These are phyloP conservation scores for Hypomecis atomaria DNA, from an alignment of 2,888 invertebrate genomes.

Conservation along the genomic window DNA sequence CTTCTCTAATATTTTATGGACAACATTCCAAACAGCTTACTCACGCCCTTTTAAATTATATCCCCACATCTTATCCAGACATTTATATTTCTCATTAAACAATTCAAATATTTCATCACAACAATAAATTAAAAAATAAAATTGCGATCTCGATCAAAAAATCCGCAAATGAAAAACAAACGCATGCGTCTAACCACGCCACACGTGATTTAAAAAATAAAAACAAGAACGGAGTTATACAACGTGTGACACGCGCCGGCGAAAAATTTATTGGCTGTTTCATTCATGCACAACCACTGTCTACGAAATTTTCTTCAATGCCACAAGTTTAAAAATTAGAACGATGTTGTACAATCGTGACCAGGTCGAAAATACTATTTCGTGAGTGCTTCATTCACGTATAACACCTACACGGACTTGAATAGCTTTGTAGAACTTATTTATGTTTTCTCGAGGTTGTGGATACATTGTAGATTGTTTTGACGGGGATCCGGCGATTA, in stretches of 20 bases:
- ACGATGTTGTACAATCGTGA: conserved; percentile 27
- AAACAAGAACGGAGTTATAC: conserved; percentile 25
- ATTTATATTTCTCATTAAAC: conserved; percentile 18
- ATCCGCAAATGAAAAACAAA: neutral
- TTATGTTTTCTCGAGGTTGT: conserved; percentile 28
- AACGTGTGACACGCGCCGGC: conserved; percentile 35
- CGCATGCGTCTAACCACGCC: conserved; percentile 11
- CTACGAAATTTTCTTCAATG: neutral
- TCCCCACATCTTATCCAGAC: neutral
- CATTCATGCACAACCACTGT: conserved; percentile 38
- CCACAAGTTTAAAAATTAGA: conserved; percentile 17
- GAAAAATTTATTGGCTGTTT: conserved; percentile 34
- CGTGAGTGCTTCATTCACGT: conserved; percentile 41
- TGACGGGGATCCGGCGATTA: conserved; percentile 2
- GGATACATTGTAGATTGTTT: conserved; percentile 16
- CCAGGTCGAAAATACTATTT: conserved; percentile 40
- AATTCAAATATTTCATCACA: conserved; percentile 18
- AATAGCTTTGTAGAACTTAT: conserved; percentile 32
- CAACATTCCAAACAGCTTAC: neutral
- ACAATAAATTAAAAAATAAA: conserved; percentile 22
- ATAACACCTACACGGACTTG: conserved; percentile 41
- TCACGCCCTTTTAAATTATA: conserved; percentile 1
- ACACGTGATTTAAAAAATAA: conserved; percentile 26
- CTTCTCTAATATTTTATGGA: neutral
- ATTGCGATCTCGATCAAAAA: conserved; percentile 12